phyloP scores from a whole-genome alignment of 2,888 invertebrate species.

The Drosophila formosana region DNA sequence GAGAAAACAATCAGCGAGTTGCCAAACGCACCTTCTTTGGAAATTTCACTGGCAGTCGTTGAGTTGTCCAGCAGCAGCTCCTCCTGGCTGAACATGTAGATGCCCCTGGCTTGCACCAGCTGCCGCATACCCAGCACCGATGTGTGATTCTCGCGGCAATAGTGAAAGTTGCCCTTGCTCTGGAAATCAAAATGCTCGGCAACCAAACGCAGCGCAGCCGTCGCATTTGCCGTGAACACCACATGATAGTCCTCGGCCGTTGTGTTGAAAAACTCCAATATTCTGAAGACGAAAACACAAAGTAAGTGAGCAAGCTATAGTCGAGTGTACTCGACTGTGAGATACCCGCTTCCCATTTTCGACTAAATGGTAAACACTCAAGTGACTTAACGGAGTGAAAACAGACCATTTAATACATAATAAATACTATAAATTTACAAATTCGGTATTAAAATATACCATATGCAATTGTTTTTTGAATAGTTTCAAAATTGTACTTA shows the following conservation, averaged over 20 bases:
- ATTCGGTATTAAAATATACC: no score
- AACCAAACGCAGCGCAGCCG: slow-evolving; percentile 92
- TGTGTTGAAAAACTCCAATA: slow-evolving; percentile 94
- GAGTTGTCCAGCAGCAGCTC: slow-evolving; percentile 86
- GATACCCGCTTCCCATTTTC: background rate
- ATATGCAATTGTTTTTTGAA: no score
- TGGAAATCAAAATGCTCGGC: slow-evolving; percentile 90
- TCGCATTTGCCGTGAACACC: slow-evolving; percentile 98
- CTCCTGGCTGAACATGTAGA: slow-evolving; percentile 87
- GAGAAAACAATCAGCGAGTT: slow-evolving; percentile 93
- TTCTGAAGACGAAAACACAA: slow-evolving; percentile 85
- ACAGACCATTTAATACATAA: no score
- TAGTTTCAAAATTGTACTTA: no score
- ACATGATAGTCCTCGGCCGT: slow-evolving; percentile 92
- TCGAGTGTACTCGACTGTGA: background rate
- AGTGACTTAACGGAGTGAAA: no score
- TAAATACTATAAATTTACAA: no score
- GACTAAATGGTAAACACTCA: no score
- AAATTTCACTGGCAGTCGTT: background rate
- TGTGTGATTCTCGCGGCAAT: slow-evolving; percentile 96
- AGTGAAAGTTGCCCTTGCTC: slow-evolving; percentile 89
- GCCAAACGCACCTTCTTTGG: slow-evolving; percentile 36
- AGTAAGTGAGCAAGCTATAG: background rate
- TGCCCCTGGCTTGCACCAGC: slow-evolving; percentile 87
- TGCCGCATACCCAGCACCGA: slow-evolving; percentile 97